Base-by-base conservation (phyloP, 2,797 vertebrate genomes). In the Salmo trutta region DNA sequence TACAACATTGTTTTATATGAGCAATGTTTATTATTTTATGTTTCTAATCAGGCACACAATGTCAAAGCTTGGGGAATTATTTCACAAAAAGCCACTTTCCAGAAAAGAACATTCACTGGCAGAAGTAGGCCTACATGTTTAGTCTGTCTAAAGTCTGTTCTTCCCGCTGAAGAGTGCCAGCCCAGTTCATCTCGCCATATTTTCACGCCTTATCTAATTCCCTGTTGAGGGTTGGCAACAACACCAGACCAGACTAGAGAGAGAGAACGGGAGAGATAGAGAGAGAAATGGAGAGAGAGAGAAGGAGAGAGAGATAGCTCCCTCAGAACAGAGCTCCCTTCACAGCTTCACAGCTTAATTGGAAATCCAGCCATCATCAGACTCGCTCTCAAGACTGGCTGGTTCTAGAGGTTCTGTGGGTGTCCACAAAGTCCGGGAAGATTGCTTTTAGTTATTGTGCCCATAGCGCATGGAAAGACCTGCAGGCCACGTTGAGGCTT, bases 301-400 rank as follows among this genome's bases (percentile, higher is more conserved):
- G 66, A 70, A 33, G 59, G 8, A 59, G 41, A 19, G 70, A 56
- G 19, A 52, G 36, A 54, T 4, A 68, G 77, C 41, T 47, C n/a
- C 77, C 51, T 75, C 76, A 29, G 66, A 77, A 59, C 75, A 75
- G 78, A 77, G 78, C 75, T 78, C 75, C 71, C 33, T 71, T 77
- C 75, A 79, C 65, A 74, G 74, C 77, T 66, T 47, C 41, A 47
- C 41, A 47, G 41, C 41, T 47, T 47, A 47, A 14, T 47, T 59
- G 3, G 65, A 76, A 70, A 19, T 19, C 56, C 19, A 59, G n/a
- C 56, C n/a, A 59, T 6, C 41, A 47, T 47, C 8, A 47, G 8
- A 47, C 41, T 10, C 41, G 10, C 41, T 47, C 41, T 47, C 41
- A 47, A 47, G 41, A 47, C 41, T 47, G 41, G 41, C 41, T 47